Evolutionary conservation across 2,113 vertebrate genomes (phyloP).

Genomic region (Vidua chalybeata): DNA sequence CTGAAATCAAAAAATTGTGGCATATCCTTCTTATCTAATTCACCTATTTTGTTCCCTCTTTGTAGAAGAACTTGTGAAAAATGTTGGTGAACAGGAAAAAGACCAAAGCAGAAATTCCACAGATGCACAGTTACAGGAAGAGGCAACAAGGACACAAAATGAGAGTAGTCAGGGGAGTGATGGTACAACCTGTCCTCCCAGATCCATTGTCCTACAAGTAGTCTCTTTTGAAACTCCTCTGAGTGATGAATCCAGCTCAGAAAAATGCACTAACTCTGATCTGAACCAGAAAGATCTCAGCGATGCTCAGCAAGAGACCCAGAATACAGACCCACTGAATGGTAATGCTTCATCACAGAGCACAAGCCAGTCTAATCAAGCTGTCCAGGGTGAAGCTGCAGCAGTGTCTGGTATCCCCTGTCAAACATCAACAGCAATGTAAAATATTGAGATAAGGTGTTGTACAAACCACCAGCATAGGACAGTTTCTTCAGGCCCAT

Average conservation of each 20-base stretch:
- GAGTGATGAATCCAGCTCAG: conserved; percentile 27
- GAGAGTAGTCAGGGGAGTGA: conserved; percentile 50
- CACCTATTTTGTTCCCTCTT: conserved; percentile 59
- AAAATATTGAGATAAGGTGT: background rate
- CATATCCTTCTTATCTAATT: conserved; percentile 50
- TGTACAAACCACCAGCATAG: background rate
- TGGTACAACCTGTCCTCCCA: conserved; percentile 16
- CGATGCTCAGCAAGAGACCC: conserved; percentile 30
- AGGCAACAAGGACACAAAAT: conserved; percentile 29
- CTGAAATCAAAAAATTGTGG: conserved; percentile 12
- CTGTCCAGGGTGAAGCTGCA: background rate
- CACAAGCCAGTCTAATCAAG: background rate
- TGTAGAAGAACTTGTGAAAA: conserved; percentile 62
- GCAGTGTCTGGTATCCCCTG: conserved; percentile 19
- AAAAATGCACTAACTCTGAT: conserved; percentile 24
- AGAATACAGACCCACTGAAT: conserved; percentile 17
- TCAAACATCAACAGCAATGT: background rate
- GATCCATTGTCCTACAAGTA: conserved; percentile 40
- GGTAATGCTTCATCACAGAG: conserved; percentile 27
- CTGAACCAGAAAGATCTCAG: conserved; percentile 21
- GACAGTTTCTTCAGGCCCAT: background rate
- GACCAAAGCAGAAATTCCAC: conserved; percentile 40
- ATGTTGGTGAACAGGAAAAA: conserved; percentile 40
- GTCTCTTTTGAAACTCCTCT: conserved; percentile 41
- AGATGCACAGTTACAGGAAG: conserved; percentile 32